Conservation (phyloP, 2,797 vertebrate genomes). For the Anniella stebbinsi region DNA sequence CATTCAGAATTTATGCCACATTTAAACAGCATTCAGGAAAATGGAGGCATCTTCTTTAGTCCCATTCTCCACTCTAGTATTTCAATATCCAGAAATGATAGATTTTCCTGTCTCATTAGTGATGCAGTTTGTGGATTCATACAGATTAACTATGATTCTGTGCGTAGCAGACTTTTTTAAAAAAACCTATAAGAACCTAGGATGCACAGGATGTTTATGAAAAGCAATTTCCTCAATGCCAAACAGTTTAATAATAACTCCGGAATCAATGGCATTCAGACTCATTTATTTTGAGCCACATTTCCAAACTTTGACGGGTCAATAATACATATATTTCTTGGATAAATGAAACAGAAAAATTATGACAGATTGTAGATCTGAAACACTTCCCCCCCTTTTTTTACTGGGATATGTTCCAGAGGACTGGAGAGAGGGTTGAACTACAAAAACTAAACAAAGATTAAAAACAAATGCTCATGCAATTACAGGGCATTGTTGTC, state of each 20-base stretch:
- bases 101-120: constrained; percentile 66
- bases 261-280: constrained; percentile 40
- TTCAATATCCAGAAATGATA: constrained; percentile 55
- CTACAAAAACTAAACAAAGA: neutral
- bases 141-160: constrained; percentile 62
- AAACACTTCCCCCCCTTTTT: neutral
- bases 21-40: neutral
- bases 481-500: neutral
- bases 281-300: constrained; percentile 73
- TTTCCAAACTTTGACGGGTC: constrained; percentile 69
- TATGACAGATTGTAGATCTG: neutral
- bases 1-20: neutral
- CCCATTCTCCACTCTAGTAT: constrained; percentile 7
- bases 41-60: neutral
- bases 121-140: constrained; percentile 58
- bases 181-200: neutral
- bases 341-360: neutral
- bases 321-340: constrained; percentile 61
- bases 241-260: constrained; percentile 73
- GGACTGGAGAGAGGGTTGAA: too few relatives aligned
- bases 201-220: constrained; percentile 66
- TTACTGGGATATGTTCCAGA: neutral
- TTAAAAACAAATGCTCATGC: neutral
- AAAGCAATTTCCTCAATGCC: constrained; percentile 77
- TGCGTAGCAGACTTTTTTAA: constrained; percentile 58